phyloP scores from a whole-genome alignment of 2,797 vertebrate genomes.

The Scolopax rusticola region DNA sequence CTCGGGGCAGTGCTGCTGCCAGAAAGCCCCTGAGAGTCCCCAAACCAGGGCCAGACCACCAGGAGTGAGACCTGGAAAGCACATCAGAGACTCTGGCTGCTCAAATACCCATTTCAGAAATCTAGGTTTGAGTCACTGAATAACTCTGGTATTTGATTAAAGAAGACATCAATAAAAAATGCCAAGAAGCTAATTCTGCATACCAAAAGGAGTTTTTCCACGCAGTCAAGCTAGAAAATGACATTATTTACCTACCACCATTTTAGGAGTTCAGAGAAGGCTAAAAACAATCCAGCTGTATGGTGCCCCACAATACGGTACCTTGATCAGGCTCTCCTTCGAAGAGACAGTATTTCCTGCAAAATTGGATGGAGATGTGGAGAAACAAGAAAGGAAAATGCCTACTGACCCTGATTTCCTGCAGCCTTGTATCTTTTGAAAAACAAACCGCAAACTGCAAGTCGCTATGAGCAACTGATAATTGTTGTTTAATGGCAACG shows the following conservation, averaged over 20 bases:
- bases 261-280: not conserved
- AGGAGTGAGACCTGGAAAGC: not conserved
- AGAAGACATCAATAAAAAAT: not conserved
- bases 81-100: not conserved
- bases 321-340: not conserved
- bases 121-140: not conserved
- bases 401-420: not conserved
- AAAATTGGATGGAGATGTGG: not conserved
- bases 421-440: not conserved
- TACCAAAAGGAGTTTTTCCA: not conserved
- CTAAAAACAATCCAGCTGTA: not conserved
- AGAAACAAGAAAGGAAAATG: not conserved
- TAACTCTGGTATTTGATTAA: not conserved
- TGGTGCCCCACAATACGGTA: not conserved
- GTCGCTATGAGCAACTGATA: not conserved
- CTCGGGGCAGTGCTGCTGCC: too few relatives aligned
- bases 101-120: not conserved
- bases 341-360: fast-evolving
- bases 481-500: not conserved
- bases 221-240: not conserved
- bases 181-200: not conserved
- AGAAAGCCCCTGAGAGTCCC: not conserved
- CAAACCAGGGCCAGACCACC: not conserved
- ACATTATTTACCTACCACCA: not conserved
- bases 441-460: not conserved